Base-by-base conservation (phyloP, 2,888 invertebrate species). In the Drosophila emarginata region DNA sequence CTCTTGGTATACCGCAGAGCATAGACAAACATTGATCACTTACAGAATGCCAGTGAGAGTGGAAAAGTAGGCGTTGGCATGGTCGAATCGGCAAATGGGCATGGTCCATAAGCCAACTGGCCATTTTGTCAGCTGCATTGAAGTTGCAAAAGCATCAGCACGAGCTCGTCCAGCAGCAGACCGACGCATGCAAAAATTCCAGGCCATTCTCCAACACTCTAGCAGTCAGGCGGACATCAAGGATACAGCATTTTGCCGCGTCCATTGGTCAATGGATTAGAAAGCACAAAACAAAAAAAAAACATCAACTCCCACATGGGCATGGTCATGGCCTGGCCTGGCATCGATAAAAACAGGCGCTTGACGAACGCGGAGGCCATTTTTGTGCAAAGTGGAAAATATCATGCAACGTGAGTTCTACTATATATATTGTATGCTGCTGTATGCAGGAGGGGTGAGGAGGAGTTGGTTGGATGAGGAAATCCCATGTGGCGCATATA, bases 21-120 rank as follows among this genome's bases (percentile, higher is more conserved):
- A 87, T 79, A 87, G 83, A 76, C 87, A 84, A 84, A 87, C 83
- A 84, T 84, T 84, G 83, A 87, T 84, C 87, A 84, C 83, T 84
- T 87, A 85, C 87, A 87, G 87, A 85, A 81, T 69, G 76, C 69
- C 71, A 67, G 70, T 32, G 67, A 32, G 45, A 52, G 57, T 62
- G 51, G 45, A 67, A 39, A 26, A 21, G 23, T 28, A 15, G 61
- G 40, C 51, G 32, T 5, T 11, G 12, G 21, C 6, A 45, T 18
- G n/a, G n/a, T n/a, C n/a, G n/a, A n/a, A n/a, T n/a, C n/a, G n/a
- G n/a, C n/a, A n/a, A n/a, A n/a, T n/a, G 58, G 61, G 64, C 59
- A 64, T 72, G 72, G 72, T 73, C 54, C 71, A 72, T 72, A 78
- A 78, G 84, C 74, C 78, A 84, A 71, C 79, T 76, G 72, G 70